Evolutionary conservation across 2,113 vertebrate species (phyloP), one percentile per base, ranked within the genome.

Genomic region (Pontoporia blainvillei): DNA sequence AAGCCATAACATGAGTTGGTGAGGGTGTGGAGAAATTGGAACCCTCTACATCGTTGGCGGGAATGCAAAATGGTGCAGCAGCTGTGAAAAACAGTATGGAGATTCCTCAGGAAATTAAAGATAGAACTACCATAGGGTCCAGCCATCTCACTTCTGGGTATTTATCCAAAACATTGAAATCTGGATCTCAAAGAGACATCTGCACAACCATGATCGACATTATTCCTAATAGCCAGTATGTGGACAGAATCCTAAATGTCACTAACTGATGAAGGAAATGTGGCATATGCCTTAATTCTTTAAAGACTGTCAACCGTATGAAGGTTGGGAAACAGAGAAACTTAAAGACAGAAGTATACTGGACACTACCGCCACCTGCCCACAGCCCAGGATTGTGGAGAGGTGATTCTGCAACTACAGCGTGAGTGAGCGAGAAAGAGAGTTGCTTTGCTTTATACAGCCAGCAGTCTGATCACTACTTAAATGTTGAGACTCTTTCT

Each of bases 231-330:
- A 29, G 34, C 41, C 61, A 18, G 15, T 12, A 15, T 36, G 23
- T 29, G 11, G 59, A 21, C n/a, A 21, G 13, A 1, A 8, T 13
- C 36, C 17, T 18, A 2, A 27, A 2, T 11, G 44, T 36, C 23
- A 3, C 4, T 0, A 0, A 20, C 0, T 15, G 14, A 20, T 1
- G 41, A 20, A 52, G 57, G 41, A 36, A 52, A 2, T 29, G 61
- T 59, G 17, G 25, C 5, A 1, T 31, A 10, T 41, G 27, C 27
- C 21, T 2, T 17, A 2, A 83, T 64, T 85, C 79, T 67, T 76
- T 67, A 39, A 34, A 61, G 29, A 7, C 6, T 2, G 0, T 69
- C 52, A 34, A 14, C 14, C 17, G 1, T 41, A 10, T 5, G 44
- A 44, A 36, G 7, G 29, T 62, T 62, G 29, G 13, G 1, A 31